Base-by-base conservation (phyloP, 2,797 vertebrate genomes). In the Sebastes matsubarae region DNA sequence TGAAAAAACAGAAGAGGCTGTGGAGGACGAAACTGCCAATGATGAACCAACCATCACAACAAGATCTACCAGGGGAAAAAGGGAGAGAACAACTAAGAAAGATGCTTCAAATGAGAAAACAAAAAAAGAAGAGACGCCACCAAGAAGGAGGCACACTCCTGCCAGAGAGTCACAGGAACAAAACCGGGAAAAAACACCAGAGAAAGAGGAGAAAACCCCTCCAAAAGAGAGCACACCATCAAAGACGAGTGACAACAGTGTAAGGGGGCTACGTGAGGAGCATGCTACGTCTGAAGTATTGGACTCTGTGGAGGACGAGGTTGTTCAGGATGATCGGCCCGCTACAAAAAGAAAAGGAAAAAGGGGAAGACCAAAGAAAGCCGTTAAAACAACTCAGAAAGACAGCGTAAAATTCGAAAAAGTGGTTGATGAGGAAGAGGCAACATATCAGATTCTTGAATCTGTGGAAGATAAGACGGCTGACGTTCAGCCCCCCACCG, bases 291-390 rank as follows among this genome's bases (percentile, higher is more conserved):
- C 6, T 30, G 9, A 82, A 27, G 72, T 69, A 8, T 12, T 77
- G 1, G 80, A 81, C 46, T 84, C 72, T 8, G 73, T 86, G 9
- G 79, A 87, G 18, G 75, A 85, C 0, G 38, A 87, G 4, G 24
- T n/a, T 9, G 42, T 59, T 1, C 9, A 57, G 8, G 52, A 55
- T 1, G 59, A 80, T 30, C 50, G 0, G 1, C 24, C 78, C 0
- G 0, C 64, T 8, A 1, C 58, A 0, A 29, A 1, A 70, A 27
- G 22, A 22, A 85, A 72, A 73, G 6, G 68, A 42, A 88, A 9
- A 55, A 82, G 64, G 16, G 86, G 86, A 68, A 69, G 87, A 84
- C 79, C 81, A 13, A 91, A 29, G 72, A 90, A 88, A 65, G 60
- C 12, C 0, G 13, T 13, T 2, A 77, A 82, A 75, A 16, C 16